Evolutionary conservation across 2,113 vertebrate species (phyloP), one percentile per base, ranked within the genome.

Genomic region (Leptobrachium ailaonicum): DNA sequence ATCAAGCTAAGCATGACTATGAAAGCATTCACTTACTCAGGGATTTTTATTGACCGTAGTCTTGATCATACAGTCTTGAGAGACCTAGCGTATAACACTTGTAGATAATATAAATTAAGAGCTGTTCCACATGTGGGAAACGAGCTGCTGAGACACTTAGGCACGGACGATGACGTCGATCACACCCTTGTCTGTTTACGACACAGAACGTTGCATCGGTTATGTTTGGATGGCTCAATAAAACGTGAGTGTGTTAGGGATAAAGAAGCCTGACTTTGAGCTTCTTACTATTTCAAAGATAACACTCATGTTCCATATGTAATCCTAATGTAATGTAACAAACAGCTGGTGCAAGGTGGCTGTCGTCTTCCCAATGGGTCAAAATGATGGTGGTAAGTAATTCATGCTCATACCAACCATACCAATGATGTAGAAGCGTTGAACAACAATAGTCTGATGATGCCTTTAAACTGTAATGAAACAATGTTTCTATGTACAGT

Each of bases 211-310:
- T 44, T 14, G 10, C 45, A 77, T 77, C 53, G 53, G 66, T 66
- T 77, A 44, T 7, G 14, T 44, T 69, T 14, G 13, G 44, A 50
- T 53, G 44, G 45, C 56, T 43, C 75, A 69, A 53, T 77, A 53
- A 58, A 77, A 68, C 58, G 66, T 32, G 69, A 69, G 64, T 69
- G 47, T 58, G 50, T 44, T 77, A 58, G 41, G 42, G 41, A 32
- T 32, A 32, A 9, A 20, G 66, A 77, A 41, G 50, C 50, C 6
- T 54, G 6, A 54, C 11, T 54, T 54, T 54, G 50, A 8, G 50
- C 11, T 54, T 8, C 11, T 54, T 54, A 54, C 50, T 54, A 53
- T 11, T 7, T 53, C 11, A 53, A 7, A 5, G 50, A 5, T 53
- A 5, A 7, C 11, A 53, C 50, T 53, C 6, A 53, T 53, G 1